Evolutionary conservation across 2,113 vertebrate genomes (phyloP).

Genomic region (Caranx melampygus): DNA sequence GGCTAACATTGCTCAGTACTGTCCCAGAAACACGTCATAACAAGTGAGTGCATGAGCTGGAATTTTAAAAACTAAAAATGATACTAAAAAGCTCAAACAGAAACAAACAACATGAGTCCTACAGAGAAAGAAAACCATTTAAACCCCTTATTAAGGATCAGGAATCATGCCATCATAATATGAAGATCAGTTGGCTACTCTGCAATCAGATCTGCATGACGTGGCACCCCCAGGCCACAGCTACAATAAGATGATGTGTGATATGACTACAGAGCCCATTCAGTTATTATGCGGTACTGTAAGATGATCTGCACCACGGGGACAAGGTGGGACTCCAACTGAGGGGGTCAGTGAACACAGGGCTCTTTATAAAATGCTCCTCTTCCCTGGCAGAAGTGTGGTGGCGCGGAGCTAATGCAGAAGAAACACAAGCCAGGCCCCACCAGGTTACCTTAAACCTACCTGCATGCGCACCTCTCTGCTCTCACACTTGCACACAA

Average conservation of each 20-base stretch:
- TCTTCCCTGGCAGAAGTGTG: constrained; percentile 23
- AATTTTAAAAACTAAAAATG: neutral
- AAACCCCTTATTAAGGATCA: constrained; percentile 21
- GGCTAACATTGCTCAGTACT: neutral
- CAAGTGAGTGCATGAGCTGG: neutral
- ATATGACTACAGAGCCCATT: constrained; percentile 40
- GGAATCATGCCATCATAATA: constrained; percentile 24
- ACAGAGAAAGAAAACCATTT: neutral
- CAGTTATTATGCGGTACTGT: constrained; percentile 54
- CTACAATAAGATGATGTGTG: constrained; percentile 45
- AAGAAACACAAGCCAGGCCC: constrained; percentile 33
- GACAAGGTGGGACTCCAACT: constrained; percentile 48
- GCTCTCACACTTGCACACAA: neutral
- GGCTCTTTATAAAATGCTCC: constrained; percentile 64
- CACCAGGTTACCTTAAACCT: constrained; percentile 33
- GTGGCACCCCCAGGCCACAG: constrained; percentile 28
- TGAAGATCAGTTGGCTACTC: constrained; percentile 18
- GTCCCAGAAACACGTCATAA: neutral
- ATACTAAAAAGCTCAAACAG: constrained; percentile 26
- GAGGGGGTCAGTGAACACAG: constrained; percentile 66
- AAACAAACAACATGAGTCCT: neutral
- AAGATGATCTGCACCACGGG: constrained; percentile 68
- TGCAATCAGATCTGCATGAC: constrained; percentile 56
- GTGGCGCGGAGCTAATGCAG: constrained; percentile 32
- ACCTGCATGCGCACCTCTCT: constrained; percentile 28